Conservation (phyloP, 1,140 invertebrate genomes). For the Brachionus calyciflorus region DNA sequence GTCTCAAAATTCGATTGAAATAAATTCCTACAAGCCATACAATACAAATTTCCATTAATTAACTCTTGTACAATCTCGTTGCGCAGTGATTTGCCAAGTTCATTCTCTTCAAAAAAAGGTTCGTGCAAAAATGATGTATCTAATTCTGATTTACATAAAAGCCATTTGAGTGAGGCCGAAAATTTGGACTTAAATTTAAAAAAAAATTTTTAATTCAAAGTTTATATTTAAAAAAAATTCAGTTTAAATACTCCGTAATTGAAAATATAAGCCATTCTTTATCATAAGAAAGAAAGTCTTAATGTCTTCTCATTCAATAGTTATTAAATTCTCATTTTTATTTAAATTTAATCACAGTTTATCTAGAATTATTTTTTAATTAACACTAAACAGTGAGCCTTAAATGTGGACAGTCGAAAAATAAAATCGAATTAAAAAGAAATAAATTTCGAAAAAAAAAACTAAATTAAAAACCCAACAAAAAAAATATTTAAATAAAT, state of each 20-base stretch:
- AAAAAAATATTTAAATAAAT: too few species aligned
- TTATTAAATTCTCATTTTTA: conserved; percentile 23
- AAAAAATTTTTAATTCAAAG: not conserved
- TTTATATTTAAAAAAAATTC: not conserved
- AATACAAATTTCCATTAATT: conserved; percentile 34
- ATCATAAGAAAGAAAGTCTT: too few species aligned
- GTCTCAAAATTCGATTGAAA: not conserved
- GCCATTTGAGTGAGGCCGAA: conserved; percentile 38
- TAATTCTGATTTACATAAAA: not conserved
- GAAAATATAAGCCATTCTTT: conserved; percentile 42
- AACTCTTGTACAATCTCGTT: conserved; percentile 8
- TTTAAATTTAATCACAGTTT: too few species aligned
- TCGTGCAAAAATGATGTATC: not conserved
- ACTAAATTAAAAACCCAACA: too few species aligned
- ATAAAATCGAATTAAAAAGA: not conserved
- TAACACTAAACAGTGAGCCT: not conserved
- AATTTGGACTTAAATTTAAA: conserved; percentile 36
- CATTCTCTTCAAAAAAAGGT: conserved; percentile 44
- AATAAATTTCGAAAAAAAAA: not conserved
- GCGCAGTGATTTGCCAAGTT: conserved; percentile 25
- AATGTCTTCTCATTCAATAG: not conserved
- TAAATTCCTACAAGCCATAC: conserved; percentile 30
- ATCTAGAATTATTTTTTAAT: too few species aligned
- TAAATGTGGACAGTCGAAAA: too few species aligned
- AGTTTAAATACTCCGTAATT: conserved; percentile 37